A percentile compares a stretch with the other conserved stretches of the same genome.
phyloP scores from a whole-genome alignment of 2,797 vertebrate genomes.

The Benthosema pterotum region DNA sequence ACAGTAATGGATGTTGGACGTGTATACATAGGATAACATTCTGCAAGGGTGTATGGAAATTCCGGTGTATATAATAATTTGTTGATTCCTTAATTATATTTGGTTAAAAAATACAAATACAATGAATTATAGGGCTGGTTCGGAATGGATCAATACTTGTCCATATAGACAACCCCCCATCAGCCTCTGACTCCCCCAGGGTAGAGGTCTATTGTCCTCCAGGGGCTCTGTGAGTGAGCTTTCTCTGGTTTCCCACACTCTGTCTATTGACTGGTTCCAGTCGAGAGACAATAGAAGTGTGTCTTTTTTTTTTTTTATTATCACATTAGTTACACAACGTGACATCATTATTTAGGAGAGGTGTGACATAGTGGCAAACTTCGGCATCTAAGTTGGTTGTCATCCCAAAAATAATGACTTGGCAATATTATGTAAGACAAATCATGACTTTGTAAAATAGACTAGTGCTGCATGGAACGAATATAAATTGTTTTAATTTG shows the following conservation, averaged over 20 bases:
- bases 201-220: constrained; percentile 6
- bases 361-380: neutral
- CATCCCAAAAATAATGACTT: too few species aligned
- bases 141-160: neutral
- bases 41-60: too few species aligned
- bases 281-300: constrained; percentile 25
- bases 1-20: too few species aligned
- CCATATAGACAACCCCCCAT: neutral
- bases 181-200: constrained; percentile 12
- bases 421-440: too few species aligned
- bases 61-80: too few species aligned
- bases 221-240: constrained; percentile 14
- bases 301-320: too few species aligned
- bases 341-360: neutral
- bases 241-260: constrained; percentile 24
- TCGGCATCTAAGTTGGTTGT: neutral
- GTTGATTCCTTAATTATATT: too few species aligned
- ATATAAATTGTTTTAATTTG: too few species aligned
- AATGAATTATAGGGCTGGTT: neutral
- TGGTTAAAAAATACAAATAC: too few species aligned
- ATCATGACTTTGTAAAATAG: too few species aligned
- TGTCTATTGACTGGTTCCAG: constrained; percentile 9
- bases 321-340: neutral
- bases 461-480: too few species aligned
- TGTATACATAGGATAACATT: too few species aligned